A percentile compares a stretch with the other conserved stretches of the same genome.
phyloP scores from a whole-genome alignment of 2,113 vertebrate species.

The Paedocypris sp. region DNA sequence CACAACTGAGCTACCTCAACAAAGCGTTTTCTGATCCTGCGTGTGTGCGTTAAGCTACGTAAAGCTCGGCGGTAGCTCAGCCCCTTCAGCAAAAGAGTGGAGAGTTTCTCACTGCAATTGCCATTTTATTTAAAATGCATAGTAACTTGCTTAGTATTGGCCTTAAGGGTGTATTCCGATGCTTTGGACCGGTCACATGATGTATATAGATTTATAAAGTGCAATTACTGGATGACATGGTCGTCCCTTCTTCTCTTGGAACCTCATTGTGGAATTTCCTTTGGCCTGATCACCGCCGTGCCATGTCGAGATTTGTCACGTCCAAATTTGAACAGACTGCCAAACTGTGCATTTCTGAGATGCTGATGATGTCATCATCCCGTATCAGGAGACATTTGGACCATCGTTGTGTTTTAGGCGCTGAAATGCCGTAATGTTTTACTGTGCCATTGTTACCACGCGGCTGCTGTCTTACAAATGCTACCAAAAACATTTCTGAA shows the following conservation, averaged over 20 bases:
- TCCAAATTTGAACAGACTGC: constrained; percentile 32
- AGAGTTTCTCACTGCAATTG: constrained; percentile 29
- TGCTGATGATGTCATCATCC: too few species aligned
- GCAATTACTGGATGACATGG: constrained; percentile 50
- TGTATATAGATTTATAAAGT: constrained; percentile 50
- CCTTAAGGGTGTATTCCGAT: constrained; percentile 28
- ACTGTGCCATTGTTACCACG: too few species aligned
- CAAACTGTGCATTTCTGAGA: constrained; percentile 27
- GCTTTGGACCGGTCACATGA: constrained; percentile 26
- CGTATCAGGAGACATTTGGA: too few species aligned
- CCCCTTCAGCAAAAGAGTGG: constrained; percentile 37
- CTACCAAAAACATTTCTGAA: too few species aligned
- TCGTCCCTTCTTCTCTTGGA: constrained; percentile 31
- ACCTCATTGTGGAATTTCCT: constrained; percentile 16
- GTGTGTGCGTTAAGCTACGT: constrained; percentile 9
- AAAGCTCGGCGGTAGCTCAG: constrained; percentile 60
- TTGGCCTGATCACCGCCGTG: constrained; percentile 47
- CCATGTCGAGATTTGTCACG: constrained; percentile 48
- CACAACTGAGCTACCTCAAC: constrained; percentile 65
- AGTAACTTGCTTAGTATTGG: too few species aligned
- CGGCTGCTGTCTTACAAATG: too few species aligned
- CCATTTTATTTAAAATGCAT: too few species aligned
- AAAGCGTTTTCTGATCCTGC: too few species aligned
- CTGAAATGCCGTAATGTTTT: too few species aligned
- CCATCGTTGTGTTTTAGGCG: too few species aligned